Evolutionary conservation across 2,797 vertebrate genomes (phyloP).

Genomic region (Typhlichthys eigenmanni): DNA sequence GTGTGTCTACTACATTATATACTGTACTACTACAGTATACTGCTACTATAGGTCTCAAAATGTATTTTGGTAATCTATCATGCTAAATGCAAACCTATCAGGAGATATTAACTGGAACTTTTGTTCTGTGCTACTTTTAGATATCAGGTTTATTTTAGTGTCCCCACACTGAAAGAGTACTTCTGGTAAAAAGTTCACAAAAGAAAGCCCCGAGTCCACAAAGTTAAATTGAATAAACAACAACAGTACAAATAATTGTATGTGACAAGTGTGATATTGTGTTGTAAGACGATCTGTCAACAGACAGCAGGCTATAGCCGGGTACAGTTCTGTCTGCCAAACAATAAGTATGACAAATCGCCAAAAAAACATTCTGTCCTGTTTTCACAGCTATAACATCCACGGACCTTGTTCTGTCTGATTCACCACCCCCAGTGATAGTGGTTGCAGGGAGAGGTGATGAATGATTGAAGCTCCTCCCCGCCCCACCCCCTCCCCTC

Average conservation of each 20-base stretch:
- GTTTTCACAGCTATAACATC: constrained; percentile 41
- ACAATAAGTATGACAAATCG: constrained; percentile 54
- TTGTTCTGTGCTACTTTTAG: too few species aligned
- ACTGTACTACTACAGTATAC: too few species aligned
- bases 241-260: neutral
- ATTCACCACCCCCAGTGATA: constrained; percentile 47
- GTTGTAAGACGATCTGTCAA: constrained; percentile 14
- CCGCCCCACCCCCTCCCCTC: constrained; percentile 13
- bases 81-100: too few species aligned
- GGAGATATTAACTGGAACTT: too few species aligned
- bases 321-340: constrained; percentile 30
- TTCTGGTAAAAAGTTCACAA: neutral
- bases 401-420: constrained; percentile 40
- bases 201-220: constrained; percentile 24
- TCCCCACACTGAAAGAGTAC: too few species aligned
- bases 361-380: constrained; percentile 15
- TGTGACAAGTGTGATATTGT: constrained; percentile 25
- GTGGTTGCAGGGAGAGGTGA: constrained; percentile 49
- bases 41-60: too few species aligned
- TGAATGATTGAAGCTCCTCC: constrained; percentile 60
- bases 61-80: too few species aligned
- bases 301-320: constrained; percentile 15
- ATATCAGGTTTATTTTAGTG: too few species aligned
- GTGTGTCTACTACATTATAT: too few species aligned
- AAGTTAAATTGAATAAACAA: constrained; percentile 3